Percentiles rank a stretch among this genome's conserved stretches.
Conservation (phyloP, 2,113 vertebrate species). For the Actenoides hombroni region DNA sequence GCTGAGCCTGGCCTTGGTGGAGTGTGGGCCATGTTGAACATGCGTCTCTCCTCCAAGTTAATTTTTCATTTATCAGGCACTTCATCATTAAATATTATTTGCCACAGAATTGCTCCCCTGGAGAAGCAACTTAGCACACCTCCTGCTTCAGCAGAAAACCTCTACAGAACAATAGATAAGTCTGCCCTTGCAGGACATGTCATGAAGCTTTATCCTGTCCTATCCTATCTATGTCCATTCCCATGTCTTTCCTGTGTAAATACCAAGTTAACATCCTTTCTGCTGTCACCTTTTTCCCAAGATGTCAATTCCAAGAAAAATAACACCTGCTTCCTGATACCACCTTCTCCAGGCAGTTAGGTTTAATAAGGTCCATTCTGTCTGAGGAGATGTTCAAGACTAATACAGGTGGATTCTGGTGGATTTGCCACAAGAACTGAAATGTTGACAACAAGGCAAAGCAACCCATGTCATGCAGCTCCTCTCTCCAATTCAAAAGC, state of each 20-base stretch:
- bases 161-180: rapidly evolving
- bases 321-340: rapidly evolving
- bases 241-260: rapidly evolving
- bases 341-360: neutral
- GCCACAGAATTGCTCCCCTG: neutral
- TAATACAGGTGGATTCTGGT: neutral
- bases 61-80: neutral
- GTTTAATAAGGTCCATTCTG: rapidly evolving
- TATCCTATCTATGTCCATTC: neutral
- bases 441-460: neutral
- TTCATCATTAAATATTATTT: neutral
- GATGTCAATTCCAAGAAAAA: neutral
- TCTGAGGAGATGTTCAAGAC: neutral
- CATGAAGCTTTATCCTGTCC: neutral
- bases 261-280: neutral
- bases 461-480: neutral
- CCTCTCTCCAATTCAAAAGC: neutral
- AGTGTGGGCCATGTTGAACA: conserved; percentile 2
- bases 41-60: neutral
- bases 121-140: neutral
- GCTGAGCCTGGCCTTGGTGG: neutral
- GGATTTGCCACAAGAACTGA: neutral
- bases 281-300: neutral
- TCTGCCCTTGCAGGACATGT: neutral
- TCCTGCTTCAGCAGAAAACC: neutral